These are phyloP conservation scores for Poecile montanus DNA, from an alignment of 2,797 vertebrate species.

Conservation along the genomic window DNA sequence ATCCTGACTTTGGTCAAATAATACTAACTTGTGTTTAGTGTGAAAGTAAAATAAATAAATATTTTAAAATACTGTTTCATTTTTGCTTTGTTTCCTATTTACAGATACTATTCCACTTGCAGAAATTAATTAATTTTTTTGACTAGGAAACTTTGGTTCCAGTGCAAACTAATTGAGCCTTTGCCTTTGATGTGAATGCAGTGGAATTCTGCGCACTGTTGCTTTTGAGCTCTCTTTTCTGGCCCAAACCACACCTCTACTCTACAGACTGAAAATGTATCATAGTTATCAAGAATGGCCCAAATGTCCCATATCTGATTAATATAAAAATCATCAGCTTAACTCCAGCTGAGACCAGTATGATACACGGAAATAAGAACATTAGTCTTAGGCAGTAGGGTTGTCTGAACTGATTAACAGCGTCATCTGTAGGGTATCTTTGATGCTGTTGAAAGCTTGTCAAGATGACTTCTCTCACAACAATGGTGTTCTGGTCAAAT, in stretches of 20 bases:
- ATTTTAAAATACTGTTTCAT: slow-evolving; percentile 17
- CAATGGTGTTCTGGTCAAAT: not conserved
- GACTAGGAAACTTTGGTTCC: not conserved
- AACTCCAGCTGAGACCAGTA: not conserved
- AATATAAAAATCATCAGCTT: not conserved
- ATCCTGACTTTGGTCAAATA: slow-evolving; percentile 13
- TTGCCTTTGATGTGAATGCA: not conserved
- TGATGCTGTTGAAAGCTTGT: not conserved
- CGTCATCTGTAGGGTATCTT: not conserved
- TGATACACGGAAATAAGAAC: not conserved
- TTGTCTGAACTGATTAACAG: not conserved
- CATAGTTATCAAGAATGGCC: not conserved
- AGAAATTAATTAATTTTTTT: not conserved
- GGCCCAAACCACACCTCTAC: not conserved
- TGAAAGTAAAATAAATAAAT: slow-evolving; percentile 55
- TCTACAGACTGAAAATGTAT: not conserved
- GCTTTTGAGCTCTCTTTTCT: not conserved
- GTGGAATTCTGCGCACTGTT: not conserved
- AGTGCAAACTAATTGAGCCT: not conserved
- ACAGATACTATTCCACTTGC: not conserved
- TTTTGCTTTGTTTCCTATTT: slow-evolving; percentile 39
- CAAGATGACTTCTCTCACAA: not conserved
- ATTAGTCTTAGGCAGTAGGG: not conserved
- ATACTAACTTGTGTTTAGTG: slow-evolving; percentile 22
- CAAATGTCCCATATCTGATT: not conserved